These are phyloP conservation scores for Polyploca ridens DNA, from an alignment of 2,888 invertebrate species.

Conservation along the genomic window DNA sequence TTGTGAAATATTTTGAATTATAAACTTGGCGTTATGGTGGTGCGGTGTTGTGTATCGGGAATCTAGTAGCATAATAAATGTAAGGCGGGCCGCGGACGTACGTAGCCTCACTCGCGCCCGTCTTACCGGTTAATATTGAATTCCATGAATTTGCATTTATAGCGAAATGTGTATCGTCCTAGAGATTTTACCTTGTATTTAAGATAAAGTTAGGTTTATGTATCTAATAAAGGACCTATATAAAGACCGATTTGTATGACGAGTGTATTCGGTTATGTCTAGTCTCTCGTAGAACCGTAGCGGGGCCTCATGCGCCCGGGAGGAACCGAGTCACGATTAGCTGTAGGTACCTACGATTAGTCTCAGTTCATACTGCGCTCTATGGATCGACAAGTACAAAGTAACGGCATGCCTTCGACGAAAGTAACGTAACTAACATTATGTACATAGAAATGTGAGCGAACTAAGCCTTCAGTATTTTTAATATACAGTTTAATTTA, in stretches of 20 bases:
- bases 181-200: slow-evolving; percentile 82
- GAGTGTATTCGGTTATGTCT: slow-evolving; percentile 77
- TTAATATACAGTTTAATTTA: slow-evolving; percentile 24
- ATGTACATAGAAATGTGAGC: slow-evolving; percentile 21
- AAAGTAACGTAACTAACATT: slow-evolving; percentile 56
- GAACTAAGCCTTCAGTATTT: slow-evolving; percentile 28
- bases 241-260: slow-evolving; percentile 67
- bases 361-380: slow-evolving; percentile 63
- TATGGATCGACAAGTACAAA: slow-evolving; percentile 77
- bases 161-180: slow-evolving; percentile 82
- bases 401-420: slow-evolving; percentile 71
- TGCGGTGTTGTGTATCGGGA: slow-evolving; percentile 61
- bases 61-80: slow-evolving; percentile 78
- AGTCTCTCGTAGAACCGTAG: slow-evolving; percentile 68
- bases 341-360: slow-evolving; percentile 60
- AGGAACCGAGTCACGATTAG: slow-evolving; percentile 54
- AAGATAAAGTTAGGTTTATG: slow-evolving; percentile 75
- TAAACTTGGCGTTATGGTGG: slow-evolving; percentile 33
- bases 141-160: slow-evolving; percentile 85
- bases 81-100: slow-evolving; percentile 58
- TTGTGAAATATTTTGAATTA: slow-evolving; percentile 16
- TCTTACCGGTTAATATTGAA: slow-evolving; percentile 79
- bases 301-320: slow-evolving; percentile 57
- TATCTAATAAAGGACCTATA: slow-evolving; percentile 68
- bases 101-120: slow-evolving; percentile 43